Conservation (phyloP, 2,113 vertebrate species). For the Oxyruncus cristatus region DNA sequence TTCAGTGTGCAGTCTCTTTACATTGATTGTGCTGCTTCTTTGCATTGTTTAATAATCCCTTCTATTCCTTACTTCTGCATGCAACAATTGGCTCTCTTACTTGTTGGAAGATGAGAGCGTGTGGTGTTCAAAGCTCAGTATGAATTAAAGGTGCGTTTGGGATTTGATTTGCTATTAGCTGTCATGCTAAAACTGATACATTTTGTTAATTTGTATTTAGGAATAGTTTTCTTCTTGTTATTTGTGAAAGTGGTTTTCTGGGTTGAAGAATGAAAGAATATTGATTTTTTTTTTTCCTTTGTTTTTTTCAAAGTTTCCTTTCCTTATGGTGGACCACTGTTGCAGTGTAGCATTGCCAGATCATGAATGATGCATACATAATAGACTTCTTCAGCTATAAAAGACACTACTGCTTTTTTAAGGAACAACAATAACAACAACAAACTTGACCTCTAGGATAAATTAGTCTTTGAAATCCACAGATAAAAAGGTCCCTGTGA, state of each 20-base stretch:
- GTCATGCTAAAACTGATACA: background rate
- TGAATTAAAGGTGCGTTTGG: conserved; percentile 67
- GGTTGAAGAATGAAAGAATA: background rate
- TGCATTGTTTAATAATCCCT: conserved; percentile 47
- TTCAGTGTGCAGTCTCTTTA: conserved; percentile 33
- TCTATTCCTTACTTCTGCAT: conserved; percentile 66
- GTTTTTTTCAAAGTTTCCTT: background rate
- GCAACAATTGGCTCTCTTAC: conserved; percentile 66
- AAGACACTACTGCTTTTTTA: background rate
- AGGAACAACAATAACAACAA: background rate
- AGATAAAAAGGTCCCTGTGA: background rate
- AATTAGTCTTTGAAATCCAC: background rate
- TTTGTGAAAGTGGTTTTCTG: background rate
- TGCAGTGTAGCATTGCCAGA: background rate
- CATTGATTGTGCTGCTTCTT: background rate
- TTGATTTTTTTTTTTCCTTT: background rate
- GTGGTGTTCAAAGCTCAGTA: conserved; percentile 63
- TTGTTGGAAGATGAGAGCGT: conserved; percentile 64
- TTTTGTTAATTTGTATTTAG: background rate
- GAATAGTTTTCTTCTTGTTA: background rate
- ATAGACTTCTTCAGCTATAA: background rate
- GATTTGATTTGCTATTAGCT: conserved; percentile 44
- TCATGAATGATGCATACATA: background rate
- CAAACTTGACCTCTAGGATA: background rate
- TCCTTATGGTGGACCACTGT: background rate